A percentile compares a stretch with the other conserved stretches of the same genome.
Evolutionary conservation across 1,140 invertebrate species (phyloP).

Genomic region (Heliconius hermathena): DNA sequence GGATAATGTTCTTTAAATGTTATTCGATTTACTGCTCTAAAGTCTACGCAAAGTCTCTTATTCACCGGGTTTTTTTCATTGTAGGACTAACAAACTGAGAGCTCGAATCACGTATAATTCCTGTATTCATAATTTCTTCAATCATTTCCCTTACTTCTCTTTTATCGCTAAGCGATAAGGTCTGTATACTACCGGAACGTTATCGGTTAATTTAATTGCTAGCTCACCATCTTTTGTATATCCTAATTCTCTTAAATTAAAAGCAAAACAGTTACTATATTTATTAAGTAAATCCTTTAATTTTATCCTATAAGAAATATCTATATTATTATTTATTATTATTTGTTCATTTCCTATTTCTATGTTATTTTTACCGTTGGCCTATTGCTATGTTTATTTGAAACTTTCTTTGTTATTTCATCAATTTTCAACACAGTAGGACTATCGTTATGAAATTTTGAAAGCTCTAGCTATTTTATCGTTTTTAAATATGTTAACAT

Average conservation of each 20-base stretch:
- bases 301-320: too few relatives aligned
- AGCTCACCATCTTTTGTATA: background rate
- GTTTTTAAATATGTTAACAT: too few relatives aligned
- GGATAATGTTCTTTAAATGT: too few relatives aligned
- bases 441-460: too few relatives aligned
- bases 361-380: background rate
- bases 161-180: background rate
- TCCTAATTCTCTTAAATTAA: constrained; percentile 1
- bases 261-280: background rate
- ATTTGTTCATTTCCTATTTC: background rate
- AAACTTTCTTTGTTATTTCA: too few relatives aligned
- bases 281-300: background rate
- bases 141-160: background rate
- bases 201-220: background rate
- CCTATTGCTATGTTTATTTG: background rate
- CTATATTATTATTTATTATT: too few relatives aligned
- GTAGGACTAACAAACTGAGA: constrained; percentile 12
- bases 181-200: background rate
- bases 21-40: too few relatives aligned
- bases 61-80: background rate
- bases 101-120: constrained; percentile 10
- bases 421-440: too few relatives aligned
- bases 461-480: too few relatives aligned
- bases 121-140: background rate
- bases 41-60: background rate